Evolutionary conservation across 2,113 vertebrate genomes (phyloP), one percentile per base, ranked within the genome.

Genomic region (Scomber japonicus): DNA sequence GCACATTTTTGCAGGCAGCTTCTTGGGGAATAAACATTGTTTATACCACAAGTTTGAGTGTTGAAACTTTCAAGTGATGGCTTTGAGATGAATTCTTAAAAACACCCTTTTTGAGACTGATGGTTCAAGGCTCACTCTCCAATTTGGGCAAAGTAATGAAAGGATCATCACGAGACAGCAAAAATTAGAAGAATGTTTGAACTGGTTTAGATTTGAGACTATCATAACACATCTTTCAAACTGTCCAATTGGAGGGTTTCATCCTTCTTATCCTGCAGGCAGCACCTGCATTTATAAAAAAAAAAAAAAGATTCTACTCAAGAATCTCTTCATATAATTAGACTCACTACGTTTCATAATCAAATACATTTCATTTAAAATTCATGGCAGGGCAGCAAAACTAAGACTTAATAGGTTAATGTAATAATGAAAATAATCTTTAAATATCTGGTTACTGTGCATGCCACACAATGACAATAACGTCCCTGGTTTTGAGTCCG

Each of bases 1-100:
- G 89, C 88, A 75, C 66, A 84, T 85, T 70, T 59, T 51, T 54
- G 66, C 45, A 67, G 48, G 57, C 53, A 59, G 76, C 71, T 69
- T 89, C 55, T 60, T 31, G 0, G 66, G 65, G 53, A 74, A 73
- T 75, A 78, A 71, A 81, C 67, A 65, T 31, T 86, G 81, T 81
- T 88, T 46, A 78, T 72, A 57, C 13, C 53, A 71, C 16, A 56
- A 72, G 62, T 69, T 59, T 45, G 6, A 70, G 64, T 49, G 61
- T 71, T 53, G 51, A 77, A 87, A 80, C 14, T 72, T 65, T 19
- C 17, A 78, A 66, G 3, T 48, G 31, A 65, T 21, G 24, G 30
- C 45, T 71, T 48, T 14, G 21, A 61, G 45, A 65, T 46, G 51
- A 53, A 77, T 24, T 69, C 15, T 13, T 16, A 5, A 57, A 56